Base-by-base conservation (phyloP, 2,888 invertebrate species). In the Ornithoptera alexandrae region DNA sequence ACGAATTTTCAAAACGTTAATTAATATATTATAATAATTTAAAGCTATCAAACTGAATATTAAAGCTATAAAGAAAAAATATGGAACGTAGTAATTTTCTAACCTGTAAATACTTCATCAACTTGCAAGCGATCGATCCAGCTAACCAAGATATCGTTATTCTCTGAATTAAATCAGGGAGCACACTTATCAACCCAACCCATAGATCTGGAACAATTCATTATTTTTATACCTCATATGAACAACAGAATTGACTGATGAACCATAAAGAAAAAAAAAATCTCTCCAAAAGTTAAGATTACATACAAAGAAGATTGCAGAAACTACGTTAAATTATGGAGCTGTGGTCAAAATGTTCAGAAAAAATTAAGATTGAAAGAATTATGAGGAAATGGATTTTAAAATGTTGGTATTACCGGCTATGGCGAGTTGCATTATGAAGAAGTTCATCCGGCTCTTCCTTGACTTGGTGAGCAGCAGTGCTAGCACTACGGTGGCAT, bases 381-480 rank as follows among this genome's bases (percentile, higher is more conserved):
- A 39, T 10, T 39, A 10, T 39, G 10, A 10, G 39, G 39, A 39
- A 39, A 39, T 7, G 39, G 10, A 39, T 7, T 8, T 39, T 39
- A 39, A 39, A 39, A 39, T 30, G 30, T 30, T 30, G 12, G 46
- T 76, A 90, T 91, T 89, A 98, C 98, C 98, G 88, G 98, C 97
- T 74, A 98, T 93, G 1, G 98, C 98, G 71, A 98, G 92, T 80
- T 98, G 97, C 93, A 97, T 97, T 77, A 98, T 98, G 91, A 98
- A 98, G 90, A 97, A 98, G 86, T 98, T 98, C 98, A 98, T 98
- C 68, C 98, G 93, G 71, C 97, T 97, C 84, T 97, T 97, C 75
- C 97, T 94, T 72, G 96, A 94, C 84, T 97, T 97, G 74, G 96
- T 96, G 75, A 96, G 93, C 66, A 96, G 93, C 71, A 98, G 93